These are phyloP conservation scores for Neolamprologus modestus DNA, from an alignment of 2,113 vertebrate genomes.

Conservation along the genomic window DNA sequence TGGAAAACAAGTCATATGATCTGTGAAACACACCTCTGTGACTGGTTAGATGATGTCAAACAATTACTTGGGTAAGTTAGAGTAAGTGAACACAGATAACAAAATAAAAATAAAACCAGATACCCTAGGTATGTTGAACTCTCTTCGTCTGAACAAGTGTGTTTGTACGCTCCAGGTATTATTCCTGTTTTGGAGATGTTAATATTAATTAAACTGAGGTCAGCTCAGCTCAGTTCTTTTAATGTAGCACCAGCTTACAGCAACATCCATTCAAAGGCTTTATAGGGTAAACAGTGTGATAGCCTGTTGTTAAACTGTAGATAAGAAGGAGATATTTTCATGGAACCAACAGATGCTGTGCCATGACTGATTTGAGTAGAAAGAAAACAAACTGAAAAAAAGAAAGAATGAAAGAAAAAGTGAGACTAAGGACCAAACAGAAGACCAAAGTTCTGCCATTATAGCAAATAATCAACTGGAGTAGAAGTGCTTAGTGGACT, in stretches of 20 bases:
- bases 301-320: neutral
- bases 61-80: neutral
- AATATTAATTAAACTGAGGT: neutral
- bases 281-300: neutral
- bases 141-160: neutral
- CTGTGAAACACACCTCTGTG: neutral
- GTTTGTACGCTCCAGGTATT: neutral
- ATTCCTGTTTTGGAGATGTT: neutral
- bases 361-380: neutral
- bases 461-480: neutral
- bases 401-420: neutral
- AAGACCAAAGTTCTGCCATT: neutral
- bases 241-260: neutral
- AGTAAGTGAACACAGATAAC: neutral
- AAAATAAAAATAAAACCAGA: neutral
- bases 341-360: neutral
- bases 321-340: neutral
- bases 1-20: neutral
- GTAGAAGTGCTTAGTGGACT: fast-evolving
- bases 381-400: neutral
- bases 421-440: neutral
- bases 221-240: neutral
- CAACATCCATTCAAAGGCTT: neutral
- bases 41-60: neutral
- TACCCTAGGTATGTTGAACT: neutral